Evolutionary conservation across 2,113 vertebrate species (phyloP).

Genomic region (Burhinus bistriatus): DNA sequence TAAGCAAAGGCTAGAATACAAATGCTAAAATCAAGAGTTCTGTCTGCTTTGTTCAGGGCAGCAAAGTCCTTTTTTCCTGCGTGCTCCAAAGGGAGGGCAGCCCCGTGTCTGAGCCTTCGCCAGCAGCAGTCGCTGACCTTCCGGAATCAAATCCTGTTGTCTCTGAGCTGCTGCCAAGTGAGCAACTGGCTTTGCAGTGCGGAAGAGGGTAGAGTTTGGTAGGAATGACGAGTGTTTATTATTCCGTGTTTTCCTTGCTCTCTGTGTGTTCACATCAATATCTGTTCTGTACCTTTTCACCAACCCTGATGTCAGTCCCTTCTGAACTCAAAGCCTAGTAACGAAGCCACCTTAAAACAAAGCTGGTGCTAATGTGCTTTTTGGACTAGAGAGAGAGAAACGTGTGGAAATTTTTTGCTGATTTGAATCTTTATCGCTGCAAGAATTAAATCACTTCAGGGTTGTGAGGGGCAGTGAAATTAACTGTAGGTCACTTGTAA

Average conservation of each 20-base stretch:
- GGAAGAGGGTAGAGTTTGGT: background rate
- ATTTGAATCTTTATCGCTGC: background rate
- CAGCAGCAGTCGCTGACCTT: background rate
- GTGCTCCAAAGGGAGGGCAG: background rate
- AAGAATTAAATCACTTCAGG: background rate
- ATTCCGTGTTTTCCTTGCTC: background rate
- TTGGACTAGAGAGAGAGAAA: background rate
- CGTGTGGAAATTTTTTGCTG: background rate
- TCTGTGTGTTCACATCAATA: fast-evolving
- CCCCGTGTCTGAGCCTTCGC: background rate
- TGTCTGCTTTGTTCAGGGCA: background rate
- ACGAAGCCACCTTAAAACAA: background rate
- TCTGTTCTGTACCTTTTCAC: background rate
- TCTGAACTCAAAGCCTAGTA: background rate
- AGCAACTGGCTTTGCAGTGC: background rate
- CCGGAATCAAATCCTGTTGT: background rate
- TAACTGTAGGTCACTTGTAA: fast-evolving
- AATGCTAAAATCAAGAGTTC: background rate
- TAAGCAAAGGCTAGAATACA: background rate
- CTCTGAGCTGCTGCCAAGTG: background rate
- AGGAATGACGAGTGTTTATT: fast-evolving
- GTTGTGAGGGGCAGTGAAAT: background rate
- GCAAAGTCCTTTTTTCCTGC: background rate
- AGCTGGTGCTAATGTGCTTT: background rate
- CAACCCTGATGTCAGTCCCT: background rate